A percentile compares a stretch with the other conserved stretches of the same genome.
phyloP scores from a whole-genome alignment of 2,888 invertebrate genomes.

The Liposcelis brunnea region DNA sequence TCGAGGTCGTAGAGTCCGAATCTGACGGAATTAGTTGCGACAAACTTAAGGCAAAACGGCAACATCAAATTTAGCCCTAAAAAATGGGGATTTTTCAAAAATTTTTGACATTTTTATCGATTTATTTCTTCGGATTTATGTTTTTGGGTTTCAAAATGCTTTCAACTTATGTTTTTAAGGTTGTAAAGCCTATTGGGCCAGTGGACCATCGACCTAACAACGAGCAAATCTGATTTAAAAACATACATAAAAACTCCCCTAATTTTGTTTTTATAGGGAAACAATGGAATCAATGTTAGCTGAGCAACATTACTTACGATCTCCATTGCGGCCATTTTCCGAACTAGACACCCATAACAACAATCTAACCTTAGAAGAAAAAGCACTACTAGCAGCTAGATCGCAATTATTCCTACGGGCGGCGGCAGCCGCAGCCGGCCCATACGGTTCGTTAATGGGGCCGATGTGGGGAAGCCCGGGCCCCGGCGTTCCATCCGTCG shows the following conservation, averaged over 20 bases:
- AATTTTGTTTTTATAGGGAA: constrained; percentile 45
- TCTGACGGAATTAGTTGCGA: too few species aligned
- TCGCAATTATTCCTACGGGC: constrained; percentile 57
- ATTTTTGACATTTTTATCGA: too few species aligned
- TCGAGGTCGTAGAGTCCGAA: too few species aligned
- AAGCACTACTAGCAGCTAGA: constrained; percentile 56
- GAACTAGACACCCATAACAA: constrained; percentile 34
- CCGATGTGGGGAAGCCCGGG: constrained; percentile 30
- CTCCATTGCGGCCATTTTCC: constrained; percentile 46
- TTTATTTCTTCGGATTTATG: too few species aligned
- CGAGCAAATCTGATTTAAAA: too few species aligned
- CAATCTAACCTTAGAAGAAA: constrained; percentile 51
- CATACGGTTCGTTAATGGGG: constrained; percentile 33
- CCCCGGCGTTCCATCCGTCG: constrained; percentile 20
- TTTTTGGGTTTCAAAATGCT: too few species aligned
- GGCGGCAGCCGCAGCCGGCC: constrained; percentile 36
- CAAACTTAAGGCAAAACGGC: too few species aligned
- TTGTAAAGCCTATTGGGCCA: too few species aligned
- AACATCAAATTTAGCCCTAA: too few species aligned
- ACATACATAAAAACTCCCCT: not conserved
- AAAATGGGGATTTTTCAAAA: too few species aligned
- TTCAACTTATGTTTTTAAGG: too few species aligned
- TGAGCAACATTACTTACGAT: constrained; percentile 66
- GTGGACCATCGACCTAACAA: too few species aligned
- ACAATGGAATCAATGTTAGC: constrained; percentile 80